Percentiles rank a stretch among this genome's conserved stretches.
Conservation (phyloP, 1,140 invertebrate species). For the Micrasema minimum region DNA sequence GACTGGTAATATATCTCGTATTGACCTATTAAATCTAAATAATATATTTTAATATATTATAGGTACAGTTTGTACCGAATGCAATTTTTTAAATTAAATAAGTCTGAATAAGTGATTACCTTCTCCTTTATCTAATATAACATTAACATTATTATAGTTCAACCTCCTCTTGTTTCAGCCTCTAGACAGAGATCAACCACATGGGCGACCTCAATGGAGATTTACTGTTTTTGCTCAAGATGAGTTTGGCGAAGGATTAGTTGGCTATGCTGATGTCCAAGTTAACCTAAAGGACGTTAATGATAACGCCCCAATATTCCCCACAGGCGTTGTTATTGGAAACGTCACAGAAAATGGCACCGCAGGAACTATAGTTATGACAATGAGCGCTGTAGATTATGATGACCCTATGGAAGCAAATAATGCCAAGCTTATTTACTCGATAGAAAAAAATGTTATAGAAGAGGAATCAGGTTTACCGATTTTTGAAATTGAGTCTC, state of each 20-base stretch:
- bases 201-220: constrained; percentile 77
- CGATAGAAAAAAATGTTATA: constrained; percentile 77
- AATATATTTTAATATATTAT: too few species aligned
- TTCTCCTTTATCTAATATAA: too few species aligned
- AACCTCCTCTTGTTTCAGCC: too few species aligned
- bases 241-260: constrained; percentile 74
- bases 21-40: too few species aligned
- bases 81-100: too few species aligned
- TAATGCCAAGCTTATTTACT: constrained; percentile 73
- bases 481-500: constrained; percentile 74
- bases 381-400: constrained; percentile 76
- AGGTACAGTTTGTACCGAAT: too few species aligned
- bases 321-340: constrained; percentile 70
- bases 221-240: constrained; percentile 81
- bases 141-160: too few species aligned
- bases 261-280: constrained; percentile 81
- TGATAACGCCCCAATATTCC: constrained; percentile 82
- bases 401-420: constrained; percentile 75
- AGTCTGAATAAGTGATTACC: too few species aligned
- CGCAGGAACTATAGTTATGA: constrained; percentile 75
- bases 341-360: constrained; percentile 76
- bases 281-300: constrained; percentile 80
- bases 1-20: too few species aligned
- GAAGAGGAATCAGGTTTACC: constrained; percentile 73
- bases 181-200: constrained; percentile 78